Conservation (phyloP, 2,797 vertebrate genomes). For the Presbytis comata region DNA sequence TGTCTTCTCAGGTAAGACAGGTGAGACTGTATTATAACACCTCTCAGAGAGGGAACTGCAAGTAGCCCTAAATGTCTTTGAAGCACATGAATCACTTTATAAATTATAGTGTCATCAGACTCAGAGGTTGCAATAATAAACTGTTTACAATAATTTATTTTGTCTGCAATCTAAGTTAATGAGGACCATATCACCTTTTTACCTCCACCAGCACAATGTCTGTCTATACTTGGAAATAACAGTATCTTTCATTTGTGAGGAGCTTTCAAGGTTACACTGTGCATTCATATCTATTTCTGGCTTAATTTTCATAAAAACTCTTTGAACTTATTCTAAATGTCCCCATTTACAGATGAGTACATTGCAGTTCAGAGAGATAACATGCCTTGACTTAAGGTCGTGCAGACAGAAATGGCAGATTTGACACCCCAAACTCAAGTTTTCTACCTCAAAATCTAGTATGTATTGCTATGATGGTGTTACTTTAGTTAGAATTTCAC, state of each 20-base stretch:
- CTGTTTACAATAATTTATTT: background rate
- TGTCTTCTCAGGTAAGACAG: background rate
- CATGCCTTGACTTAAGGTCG: background rate
- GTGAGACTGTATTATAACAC: background rate
- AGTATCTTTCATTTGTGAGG: background rate
- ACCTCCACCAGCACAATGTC: background rate
- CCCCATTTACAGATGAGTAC: background rate
- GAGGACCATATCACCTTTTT: background rate
- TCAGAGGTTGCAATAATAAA: background rate
- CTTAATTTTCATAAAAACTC: constrained; percentile 40
- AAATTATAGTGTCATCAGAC: constrained; percentile 1
- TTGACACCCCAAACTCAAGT: background rate
- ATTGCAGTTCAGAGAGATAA: background rate
- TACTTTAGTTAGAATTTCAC: constrained; percentile 41
- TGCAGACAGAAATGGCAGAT: background rate
- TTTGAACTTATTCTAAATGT: background rate
- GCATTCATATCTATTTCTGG: background rate
- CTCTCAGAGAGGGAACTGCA: background rate
- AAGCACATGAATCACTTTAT: background rate
- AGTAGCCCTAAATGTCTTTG: background rate
- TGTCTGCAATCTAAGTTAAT: background rate
- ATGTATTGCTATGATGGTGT: background rate
- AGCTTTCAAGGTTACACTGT: background rate
- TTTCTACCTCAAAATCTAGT: constrained; percentile 4
- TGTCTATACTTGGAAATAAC: background rate